A percentile compares a stretch with the other conserved stretches of the same genome.
Conservation (phyloP, 2,888 invertebrate species). For the Phragmatobia fuliginosa region DNA sequence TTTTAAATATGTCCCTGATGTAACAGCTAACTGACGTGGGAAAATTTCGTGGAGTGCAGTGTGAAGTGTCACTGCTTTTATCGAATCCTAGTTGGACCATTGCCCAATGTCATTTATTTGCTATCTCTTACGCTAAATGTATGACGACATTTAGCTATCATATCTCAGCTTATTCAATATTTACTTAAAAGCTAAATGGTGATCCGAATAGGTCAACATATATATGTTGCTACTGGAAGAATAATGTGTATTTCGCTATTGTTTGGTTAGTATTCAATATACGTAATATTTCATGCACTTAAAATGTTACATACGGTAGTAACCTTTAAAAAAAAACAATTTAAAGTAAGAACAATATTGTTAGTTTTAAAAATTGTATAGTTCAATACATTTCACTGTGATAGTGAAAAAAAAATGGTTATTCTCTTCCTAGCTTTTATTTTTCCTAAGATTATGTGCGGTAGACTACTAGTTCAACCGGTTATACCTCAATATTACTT, state of each 20-base stretch:
- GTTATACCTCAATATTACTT: no score
- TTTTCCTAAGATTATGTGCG: no score
- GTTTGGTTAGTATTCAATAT: neutral
- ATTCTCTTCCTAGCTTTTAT: no score
- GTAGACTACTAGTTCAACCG: no score
- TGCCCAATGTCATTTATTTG: slow-evolving; percentile 61
- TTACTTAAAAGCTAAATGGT: slow-evolving; percentile 28
- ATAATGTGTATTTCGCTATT: slow-evolving; percentile 13
- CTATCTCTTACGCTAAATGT: slow-evolving; percentile 25
- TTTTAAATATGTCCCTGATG: neutral
- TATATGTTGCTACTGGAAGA: slow-evolving; percentile 22
- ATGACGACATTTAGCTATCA: slow-evolving; percentile 23
- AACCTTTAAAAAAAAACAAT: no score
- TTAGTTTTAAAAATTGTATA: no score
- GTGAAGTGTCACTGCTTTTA: slow-evolving; percentile 39
- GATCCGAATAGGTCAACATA: slow-evolving; percentile 26
- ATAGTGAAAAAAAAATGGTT: no score
- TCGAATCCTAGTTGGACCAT: slow-evolving; percentile 51
- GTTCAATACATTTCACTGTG: no score
- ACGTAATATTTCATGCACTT: neutral
- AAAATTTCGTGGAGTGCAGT: slow-evolving; percentile 17
- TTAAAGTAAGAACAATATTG: no score
- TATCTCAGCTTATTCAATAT: slow-evolving; percentile 28
- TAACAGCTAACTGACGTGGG: neutral
- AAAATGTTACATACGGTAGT: neutral